phyloP scores from a whole-genome alignment of 1,140 invertebrate species.

The Marisa cornuarietis region DNA sequence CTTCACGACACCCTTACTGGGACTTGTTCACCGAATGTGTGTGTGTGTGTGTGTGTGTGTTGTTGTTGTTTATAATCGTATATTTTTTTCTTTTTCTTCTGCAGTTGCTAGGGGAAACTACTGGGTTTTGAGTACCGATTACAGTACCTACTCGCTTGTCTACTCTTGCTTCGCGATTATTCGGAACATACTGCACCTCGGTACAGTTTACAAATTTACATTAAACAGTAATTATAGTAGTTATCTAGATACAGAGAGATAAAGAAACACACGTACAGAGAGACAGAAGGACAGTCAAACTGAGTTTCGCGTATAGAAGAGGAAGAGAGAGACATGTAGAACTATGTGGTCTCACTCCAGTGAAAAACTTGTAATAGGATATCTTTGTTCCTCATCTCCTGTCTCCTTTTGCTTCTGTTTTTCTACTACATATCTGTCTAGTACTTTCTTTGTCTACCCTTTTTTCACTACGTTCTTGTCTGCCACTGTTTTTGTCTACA shows the following conservation, averaged over 20 bases:
- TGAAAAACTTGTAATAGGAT: neutral
- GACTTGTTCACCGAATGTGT: neutral
- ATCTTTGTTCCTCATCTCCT: neutral
- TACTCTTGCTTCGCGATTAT: conserved; percentile 3
- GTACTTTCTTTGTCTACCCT: neutral
- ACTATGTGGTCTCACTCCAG: neutral
- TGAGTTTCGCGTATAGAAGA: neutral
- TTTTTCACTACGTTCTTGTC: neutral
- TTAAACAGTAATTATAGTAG: neutral
- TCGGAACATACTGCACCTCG: neutral
- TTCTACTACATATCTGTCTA: neutral
- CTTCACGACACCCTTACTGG: neutral
- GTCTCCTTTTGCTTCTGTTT: neutral
- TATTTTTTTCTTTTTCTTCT: neutral
- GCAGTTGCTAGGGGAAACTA: conserved; percentile 8
- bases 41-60: neutral
- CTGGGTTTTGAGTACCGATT: conserved; percentile 9
- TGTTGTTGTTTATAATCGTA: neutral
- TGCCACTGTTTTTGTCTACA: too few relatives aligned
- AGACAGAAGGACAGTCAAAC: neutral
- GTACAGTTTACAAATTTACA: neutral
- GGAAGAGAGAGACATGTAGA: neutral
- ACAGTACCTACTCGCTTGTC: conserved; percentile 11
- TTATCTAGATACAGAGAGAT: neutral
- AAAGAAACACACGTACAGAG: neutral